These are phyloP conservation scores for Meloe dianella DNA, from an alignment of 2,888 invertebrate species.

Conservation along the genomic window DNA sequence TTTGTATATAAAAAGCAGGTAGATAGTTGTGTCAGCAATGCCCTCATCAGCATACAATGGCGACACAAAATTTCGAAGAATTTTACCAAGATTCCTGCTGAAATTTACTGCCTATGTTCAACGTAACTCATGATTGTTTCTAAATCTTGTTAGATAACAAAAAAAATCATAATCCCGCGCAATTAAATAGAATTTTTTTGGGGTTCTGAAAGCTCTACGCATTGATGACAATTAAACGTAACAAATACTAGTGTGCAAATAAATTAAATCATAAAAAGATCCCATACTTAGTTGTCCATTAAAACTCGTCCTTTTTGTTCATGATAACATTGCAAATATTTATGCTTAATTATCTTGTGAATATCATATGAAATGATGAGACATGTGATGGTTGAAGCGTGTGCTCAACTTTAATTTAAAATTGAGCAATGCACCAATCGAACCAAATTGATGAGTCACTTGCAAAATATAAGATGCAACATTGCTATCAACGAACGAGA, in stretches of 20 bases:
- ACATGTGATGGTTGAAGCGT: constrained; percentile 6
- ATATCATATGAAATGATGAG: constrained; percentile 8
- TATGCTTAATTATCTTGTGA: constrained; percentile 32
- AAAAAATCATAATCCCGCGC: constrained; percentile 2
- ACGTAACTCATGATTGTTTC: constrained; percentile 16
- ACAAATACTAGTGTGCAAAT: constrained; percentile 14
- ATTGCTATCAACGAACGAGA: constrained; percentile 39
- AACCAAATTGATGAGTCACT: constrained; percentile 60
- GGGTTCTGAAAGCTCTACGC: background rate
- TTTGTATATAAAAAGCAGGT: constrained; percentile 20
- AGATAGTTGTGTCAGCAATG: constrained; percentile 32
- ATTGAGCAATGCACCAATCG: constrained; percentile 45
- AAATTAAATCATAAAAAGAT: constrained; percentile 23
- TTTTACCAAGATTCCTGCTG: background rate
- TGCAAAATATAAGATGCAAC: constrained; percentile 57
- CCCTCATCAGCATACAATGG: constrained; percentile 44
- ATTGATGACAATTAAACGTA: background rate
- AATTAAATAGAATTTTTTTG: background rate
- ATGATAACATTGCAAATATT: constrained; percentile 29
- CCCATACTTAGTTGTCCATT: constrained; percentile 19
- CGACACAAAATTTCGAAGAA: constrained; percentile 14
- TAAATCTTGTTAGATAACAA: constrained; percentile 19
- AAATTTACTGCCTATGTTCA: constrained; percentile 9
- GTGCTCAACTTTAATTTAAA: constrained; percentile 44
- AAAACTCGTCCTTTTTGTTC: constrained; percentile 20